These are phyloP conservation scores for Trichogramma pretiosum DNA, from an alignment of 1,140 invertebrate genomes.

Conservation along the genomic window DNA sequence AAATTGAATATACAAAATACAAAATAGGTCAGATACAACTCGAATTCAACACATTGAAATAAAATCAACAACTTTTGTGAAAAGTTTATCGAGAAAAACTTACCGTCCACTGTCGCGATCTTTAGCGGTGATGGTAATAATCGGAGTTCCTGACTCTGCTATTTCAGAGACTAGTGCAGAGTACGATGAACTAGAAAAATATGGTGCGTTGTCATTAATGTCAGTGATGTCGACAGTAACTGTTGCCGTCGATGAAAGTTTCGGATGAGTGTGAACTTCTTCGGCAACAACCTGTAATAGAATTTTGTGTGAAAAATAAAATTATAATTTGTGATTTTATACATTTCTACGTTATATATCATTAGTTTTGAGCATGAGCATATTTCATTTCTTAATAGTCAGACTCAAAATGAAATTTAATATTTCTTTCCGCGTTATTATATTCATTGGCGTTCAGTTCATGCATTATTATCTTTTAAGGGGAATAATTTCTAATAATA, in stretches of 20 bases:
- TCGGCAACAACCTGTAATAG: conserved; percentile 64
- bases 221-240: conserved; percentile 75
- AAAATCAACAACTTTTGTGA: too few relatives aligned
- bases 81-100: conserved; percentile 26
- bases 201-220: conserved; percentile 84
- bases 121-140: conserved; percentile 68
- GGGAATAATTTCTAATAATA: too few relatives aligned
- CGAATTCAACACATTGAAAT: too few relatives aligned
- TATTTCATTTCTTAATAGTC: too few relatives aligned
- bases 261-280: conserved; percentile 66
- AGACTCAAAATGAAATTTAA: too few relatives aligned
- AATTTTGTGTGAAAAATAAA: background rate
- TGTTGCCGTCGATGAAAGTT: conserved; percentile 75
- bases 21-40: too few relatives aligned
- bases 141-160: conserved; percentile 57
- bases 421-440: too few relatives aligned
- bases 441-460: too few relatives aligned
- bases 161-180: conserved; percentile 64
- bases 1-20: too few relatives aligned
- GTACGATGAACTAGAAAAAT: conserved; percentile 67
- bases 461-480: too few relatives aligned
- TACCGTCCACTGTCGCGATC: conserved; percentile 77
- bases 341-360: too few relatives aligned
- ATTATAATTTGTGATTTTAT: background rate
- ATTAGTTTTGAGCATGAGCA: too few relatives aligned